Evolutionary conservation across 2,888 invertebrate genomes (phyloP), one percentile per base, ranked within the genome.

Genomic region (Melanargia galathea): DNA sequence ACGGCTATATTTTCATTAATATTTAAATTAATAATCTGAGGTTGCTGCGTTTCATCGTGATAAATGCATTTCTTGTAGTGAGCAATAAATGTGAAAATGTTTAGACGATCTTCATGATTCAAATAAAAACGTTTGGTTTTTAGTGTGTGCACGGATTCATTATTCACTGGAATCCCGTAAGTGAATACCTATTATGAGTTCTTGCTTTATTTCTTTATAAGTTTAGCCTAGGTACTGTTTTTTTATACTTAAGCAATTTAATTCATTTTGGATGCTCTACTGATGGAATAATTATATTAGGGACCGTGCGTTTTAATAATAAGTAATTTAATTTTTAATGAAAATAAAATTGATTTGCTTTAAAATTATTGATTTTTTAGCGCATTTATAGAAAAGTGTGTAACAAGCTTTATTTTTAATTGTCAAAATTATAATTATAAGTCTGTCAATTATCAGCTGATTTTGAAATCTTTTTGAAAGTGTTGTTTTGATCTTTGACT

Each of bases 1-100:
- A 77, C 79, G 80, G 79, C 80, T 77, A 80, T 78, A 79, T 80
- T 78, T 73, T 76, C 72, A 77, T 75, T 76, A 75, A 74, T 71
- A 68, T 73, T 70, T 71, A 75, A 78, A 78, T 80, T 80, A 60
- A 80, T 20, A 20, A 79, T 75, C 77, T 73, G 75, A 77, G 75
- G 73, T 62, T 67, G 63, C 65, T 70, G 65, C 71, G 62, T 65
- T 69, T 62, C 70, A 70, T 62, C 71, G 71, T 64, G 60, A 22
- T 30, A 51, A 51, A 62, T 18, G 20, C 8, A 65, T 64, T 68
- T 74, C 73, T 45, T 67, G 72, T 46, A 69, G 67, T 73, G 75
- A 71, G 69, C 57, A 65, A 70, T 70, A 60, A 72, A 67, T 64
- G 74, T 77, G 73, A 80, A 73, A 73, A 81, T 82, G 82, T 78